These are phyloP conservation scores for Gnathonemus echidnorhynchus DNA, from an alignment of 2,113 vertebrate genomes.

Conservation along the genomic window DNA sequence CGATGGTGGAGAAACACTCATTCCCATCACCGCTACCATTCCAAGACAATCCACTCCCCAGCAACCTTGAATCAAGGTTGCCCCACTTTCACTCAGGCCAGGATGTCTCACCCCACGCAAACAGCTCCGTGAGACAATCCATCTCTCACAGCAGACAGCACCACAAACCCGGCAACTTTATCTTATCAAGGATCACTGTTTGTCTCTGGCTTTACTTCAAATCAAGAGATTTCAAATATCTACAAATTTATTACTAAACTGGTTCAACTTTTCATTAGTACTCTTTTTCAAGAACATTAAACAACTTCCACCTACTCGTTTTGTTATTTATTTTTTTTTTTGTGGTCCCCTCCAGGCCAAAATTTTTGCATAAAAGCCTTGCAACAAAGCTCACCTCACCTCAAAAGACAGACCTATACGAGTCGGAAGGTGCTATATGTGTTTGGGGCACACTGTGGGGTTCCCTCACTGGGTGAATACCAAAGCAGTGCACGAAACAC, in stretches of 20 bases:
- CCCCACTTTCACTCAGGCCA: constrained; percentile 17
- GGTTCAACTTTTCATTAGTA: constrained; percentile 39
- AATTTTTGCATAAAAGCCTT: neutral
- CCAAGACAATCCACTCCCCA: neutral
- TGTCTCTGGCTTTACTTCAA: no score
- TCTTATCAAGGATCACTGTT: neutral
- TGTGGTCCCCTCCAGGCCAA: neutral
- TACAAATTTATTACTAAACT: neutral
- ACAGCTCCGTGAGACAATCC: neutral
- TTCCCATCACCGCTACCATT: constrained; percentile 28
- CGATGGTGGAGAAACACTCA: constrained; percentile 34
- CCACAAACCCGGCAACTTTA: neutral
- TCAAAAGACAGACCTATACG: neutral
- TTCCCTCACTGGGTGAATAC: neutral
- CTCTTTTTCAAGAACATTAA: constrained; percentile 44
- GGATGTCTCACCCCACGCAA: neutral
- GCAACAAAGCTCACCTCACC: neutral
- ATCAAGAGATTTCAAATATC: neutral
- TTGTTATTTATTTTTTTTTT: constrained; percentile 14
- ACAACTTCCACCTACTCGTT: constrained; percentile 43
- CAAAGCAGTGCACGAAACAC: neutral
- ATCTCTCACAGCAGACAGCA: neutral
- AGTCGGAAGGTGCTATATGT: neutral
- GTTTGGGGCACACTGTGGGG: neutral
- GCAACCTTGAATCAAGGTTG: constrained; percentile 16